Conservation (phyloP, 2,113 vertebrate genomes). For the Rhinoderma darwinii region DNA sequence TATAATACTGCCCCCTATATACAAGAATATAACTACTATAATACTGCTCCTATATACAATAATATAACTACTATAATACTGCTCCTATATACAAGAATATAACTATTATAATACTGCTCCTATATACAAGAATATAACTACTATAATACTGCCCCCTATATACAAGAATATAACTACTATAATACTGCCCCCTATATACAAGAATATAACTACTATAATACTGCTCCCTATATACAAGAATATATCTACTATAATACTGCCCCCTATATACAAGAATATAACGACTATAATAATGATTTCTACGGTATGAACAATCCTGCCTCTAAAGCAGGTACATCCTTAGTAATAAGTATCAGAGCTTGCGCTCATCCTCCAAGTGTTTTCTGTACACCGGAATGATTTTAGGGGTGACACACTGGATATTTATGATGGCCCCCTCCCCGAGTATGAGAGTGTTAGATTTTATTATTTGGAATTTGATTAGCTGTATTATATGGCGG, state of each 20-base stretch:
- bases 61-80: conserved; percentile 16
- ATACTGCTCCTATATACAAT: background rate
- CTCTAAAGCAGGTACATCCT: too few species aligned
- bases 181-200: background rate
- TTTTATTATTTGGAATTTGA: background rate
- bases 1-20: background rate
- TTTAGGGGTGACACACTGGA: too few species aligned
- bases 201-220: conserved; percentile 16
- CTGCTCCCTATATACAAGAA: background rate
- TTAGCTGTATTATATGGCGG: background rate
- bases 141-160: background rate
- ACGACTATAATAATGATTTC: background rate
- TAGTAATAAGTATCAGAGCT: too few species aligned
- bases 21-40: conserved; percentile 7
- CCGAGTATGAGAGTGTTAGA: too few species aligned
- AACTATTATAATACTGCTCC: background rate
- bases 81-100: background rate
- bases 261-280: conserved; percentile 4
- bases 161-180: conserved; percentile 7
- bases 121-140: background rate
- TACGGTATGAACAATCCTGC: too few species aligned
- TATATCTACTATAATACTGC: conserved; percentile 12
- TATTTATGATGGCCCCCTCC: too few species aligned
- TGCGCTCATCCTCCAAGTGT: too few species aligned
- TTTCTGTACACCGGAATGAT: too few species aligned